Base-by-base conservation (phyloP, 2,113 vertebrate species). In the Cheirogaleus medius region DNA sequence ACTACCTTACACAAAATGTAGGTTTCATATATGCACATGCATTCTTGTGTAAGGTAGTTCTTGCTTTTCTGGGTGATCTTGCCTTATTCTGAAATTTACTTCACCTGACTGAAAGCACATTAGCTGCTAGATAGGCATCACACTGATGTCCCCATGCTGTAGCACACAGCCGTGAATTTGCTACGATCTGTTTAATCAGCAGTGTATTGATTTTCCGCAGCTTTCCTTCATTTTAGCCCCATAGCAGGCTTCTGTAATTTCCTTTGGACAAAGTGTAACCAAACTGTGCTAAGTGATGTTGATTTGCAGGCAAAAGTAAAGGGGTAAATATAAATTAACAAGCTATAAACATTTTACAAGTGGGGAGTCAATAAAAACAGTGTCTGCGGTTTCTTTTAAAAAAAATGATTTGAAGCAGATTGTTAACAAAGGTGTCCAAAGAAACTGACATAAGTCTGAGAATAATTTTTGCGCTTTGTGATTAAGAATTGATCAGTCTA, bases 111-210 rank as follows among this genome's bases (percentile, higher is more conserved):
- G 98, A 98, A 98, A 99, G 98, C 97, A 98, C 98, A 99, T 99
- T 98, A 99, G 98, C 98, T 98, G 97, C 98, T 97, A 98, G 98
- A 99, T 99, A 99, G 98, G 98, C 99, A 98, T 99, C 99, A 99
- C 98, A 98, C 98, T 98, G 99, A 98, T 99, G 98, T 99, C 99
- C 98, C 98, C 99, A 99, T 98, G 99, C 99, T 99, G 98, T 96
- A 99, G 98, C 98, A 98, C 98, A 99, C 99, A 99, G 98, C 99
- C 99, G 99, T 99, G 99, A 99, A 99, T 99, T 99, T 99, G 98
- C 99, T 99, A 99, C 99, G 99, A 99, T 99, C 99, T 99, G 99
- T 99, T 99, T 99, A 99, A 99, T 99, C 99, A 99, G 99, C 98
- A 99, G 98, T 97, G 98, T 99, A 99, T 99, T 99, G 99, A 99